These are phyloP conservation scores for Copidosoma floridanum DNA, from an alignment of 1,140 invertebrate genomes.

Conservation along the genomic window DNA sequence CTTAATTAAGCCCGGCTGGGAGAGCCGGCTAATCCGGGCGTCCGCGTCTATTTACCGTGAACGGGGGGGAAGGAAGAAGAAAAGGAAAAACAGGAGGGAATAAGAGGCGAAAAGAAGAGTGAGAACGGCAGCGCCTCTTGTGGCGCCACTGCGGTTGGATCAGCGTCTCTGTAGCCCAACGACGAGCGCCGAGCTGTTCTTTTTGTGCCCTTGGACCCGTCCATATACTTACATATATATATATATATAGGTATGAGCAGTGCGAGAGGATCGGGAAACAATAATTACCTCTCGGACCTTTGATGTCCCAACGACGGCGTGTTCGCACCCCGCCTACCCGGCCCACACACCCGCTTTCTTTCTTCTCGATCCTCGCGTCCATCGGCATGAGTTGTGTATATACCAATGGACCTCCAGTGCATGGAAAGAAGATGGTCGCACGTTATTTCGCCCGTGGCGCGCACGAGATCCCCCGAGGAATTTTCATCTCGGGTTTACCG, in stretches of 20 bases:
- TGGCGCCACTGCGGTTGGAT: conserved; percentile 48
- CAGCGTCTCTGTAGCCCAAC: too few species aligned
- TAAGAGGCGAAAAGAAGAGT: conserved; percentile 19
- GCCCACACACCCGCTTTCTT: conserved; percentile 30
- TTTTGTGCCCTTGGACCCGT: too few species aligned
- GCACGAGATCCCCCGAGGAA: not conserved
- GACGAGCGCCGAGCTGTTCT: too few species aligned
- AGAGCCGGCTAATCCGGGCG: conserved; percentile 11
- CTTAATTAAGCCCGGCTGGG: conserved; percentile 45
- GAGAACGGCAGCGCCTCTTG: conserved; percentile 47
- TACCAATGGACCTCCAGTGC: too few species aligned
- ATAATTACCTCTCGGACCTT: conserved; percentile 54
- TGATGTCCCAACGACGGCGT: conserved; percentile 50
- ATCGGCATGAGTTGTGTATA: too few species aligned
- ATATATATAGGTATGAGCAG: conserved; percentile 23
- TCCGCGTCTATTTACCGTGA: not conserved
- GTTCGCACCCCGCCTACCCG: conserved; percentile 49
- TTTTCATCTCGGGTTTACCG: not conserved
- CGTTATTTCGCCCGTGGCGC: not conserved
- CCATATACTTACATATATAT: too few species aligned
- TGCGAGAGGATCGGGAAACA: conserved; percentile 47
- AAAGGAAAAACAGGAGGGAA: not conserved
- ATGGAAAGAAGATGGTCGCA: too few species aligned
- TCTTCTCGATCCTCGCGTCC: too few species aligned
- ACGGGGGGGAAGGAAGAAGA: not conserved